phyloP scores from a whole-genome alignment of 2,888 invertebrate genomes.

The Chouioia cunea region DNA sequence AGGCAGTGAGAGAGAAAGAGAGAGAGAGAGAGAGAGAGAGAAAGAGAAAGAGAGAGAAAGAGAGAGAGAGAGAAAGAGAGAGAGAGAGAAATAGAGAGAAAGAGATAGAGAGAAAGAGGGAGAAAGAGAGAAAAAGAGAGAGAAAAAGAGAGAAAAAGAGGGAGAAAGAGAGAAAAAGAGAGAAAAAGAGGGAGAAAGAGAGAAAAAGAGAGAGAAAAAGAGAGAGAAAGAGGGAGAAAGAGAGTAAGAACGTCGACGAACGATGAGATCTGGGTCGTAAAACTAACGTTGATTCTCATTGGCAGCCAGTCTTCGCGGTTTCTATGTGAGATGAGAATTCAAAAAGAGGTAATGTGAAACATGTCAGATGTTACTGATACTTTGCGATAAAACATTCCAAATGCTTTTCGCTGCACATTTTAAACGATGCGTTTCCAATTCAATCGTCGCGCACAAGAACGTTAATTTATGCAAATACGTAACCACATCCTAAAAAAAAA shows the following conservation, averaged over 20 bases:
- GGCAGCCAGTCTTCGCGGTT: too few relatives aligned
- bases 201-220: conserved; percentile 27
- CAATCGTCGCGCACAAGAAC: too few relatives aligned
- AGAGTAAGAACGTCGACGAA: too few relatives aligned
- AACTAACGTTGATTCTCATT: too few relatives aligned
- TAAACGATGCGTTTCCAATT: too few relatives aligned
- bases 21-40: conserved; percentile 51
- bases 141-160: background rate
- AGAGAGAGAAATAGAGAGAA: conserved; percentile 8
- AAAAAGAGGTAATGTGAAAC: too few relatives aligned
- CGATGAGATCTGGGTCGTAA: conserved; percentile 50
- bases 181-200: conserved; percentile 38
- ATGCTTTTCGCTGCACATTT: too few relatives aligned
- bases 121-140: conserved; percentile 2
- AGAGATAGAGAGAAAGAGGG: conserved; percentile 22
- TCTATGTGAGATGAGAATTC: too few relatives aligned
- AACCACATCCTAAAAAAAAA: too few relatives aligned
- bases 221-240: conserved; percentile 8
- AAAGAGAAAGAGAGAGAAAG: conserved; percentile 17
- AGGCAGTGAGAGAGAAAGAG: background rate
- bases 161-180: conserved; percentile 21
- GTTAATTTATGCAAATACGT: too few relatives aligned
- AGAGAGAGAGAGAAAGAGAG: conserved; percentile 20
- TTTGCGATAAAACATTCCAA: too few relatives aligned
- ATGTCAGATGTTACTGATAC: too few relatives aligned